Percentiles rank a stretch among this genome's conserved stretches.
These are phyloP conservation scores for Mus spicilegus DNA, from an alignment of 2,113 vertebrate species.

Conservation along the genomic window DNA sequence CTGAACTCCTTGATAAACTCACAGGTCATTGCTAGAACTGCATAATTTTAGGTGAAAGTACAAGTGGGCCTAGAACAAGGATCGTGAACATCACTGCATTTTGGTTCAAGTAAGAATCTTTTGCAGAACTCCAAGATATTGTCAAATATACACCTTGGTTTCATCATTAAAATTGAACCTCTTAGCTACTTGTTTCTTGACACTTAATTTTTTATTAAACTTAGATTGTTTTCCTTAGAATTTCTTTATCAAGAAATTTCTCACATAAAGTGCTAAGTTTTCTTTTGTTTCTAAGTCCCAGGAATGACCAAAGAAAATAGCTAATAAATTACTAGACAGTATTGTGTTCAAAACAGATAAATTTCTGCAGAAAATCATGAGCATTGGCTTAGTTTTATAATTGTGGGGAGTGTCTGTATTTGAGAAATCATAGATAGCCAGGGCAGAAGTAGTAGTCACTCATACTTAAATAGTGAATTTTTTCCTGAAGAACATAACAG, in stretches of 20 bases:
- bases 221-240: background rate
- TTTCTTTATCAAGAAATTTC: background rate
- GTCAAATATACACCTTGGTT: background rate
- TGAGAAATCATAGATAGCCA: background rate
- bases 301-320: background rate
- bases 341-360: background rate
- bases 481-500: background rate
- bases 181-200: background rate
- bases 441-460: background rate
- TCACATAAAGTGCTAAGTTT: background rate
- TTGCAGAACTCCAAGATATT: background rate
- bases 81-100: background rate
- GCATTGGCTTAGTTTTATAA: background rate
- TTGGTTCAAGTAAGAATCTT: background rate
- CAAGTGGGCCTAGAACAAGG: background rate
- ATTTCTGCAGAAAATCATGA: background rate
- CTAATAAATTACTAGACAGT: conserved; percentile 20
- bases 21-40: background rate
- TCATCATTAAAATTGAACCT: background rate
- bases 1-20: background rate
- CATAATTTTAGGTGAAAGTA: background rate
- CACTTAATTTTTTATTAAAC: background rate
- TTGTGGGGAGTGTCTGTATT: background rate
- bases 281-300: background rate
- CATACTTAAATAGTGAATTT: background rate